A percentile compares a stretch with the other conserved stretches of the same genome.
These are phyloP conservation scores for Ceramica pisi DNA, from an alignment of 2,888 invertebrate species.

Conservation along the genomic window DNA sequence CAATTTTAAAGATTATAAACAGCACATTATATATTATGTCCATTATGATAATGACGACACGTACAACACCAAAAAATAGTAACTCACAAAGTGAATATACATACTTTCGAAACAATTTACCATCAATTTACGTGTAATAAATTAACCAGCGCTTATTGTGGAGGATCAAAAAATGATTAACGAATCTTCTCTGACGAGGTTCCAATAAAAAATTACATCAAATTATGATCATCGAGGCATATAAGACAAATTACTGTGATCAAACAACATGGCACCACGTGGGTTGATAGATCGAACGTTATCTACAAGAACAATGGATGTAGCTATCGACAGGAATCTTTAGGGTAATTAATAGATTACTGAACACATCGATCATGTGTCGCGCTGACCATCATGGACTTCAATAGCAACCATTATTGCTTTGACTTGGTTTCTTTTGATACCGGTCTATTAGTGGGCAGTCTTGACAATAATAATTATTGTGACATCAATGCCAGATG, in stretches of 20 bases:
- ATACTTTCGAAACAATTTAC: constrained; percentile 58
- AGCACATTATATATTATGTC: neutral
- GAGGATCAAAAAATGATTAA: constrained; percentile 63
- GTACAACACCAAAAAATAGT: constrained; percentile 32
- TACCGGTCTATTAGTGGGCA: constrained; percentile 40
- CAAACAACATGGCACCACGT: constrained; percentile 86
- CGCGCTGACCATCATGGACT: constrained; percentile 63
- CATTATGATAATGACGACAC: constrained; percentile 16
- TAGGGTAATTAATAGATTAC: constrained; percentile 88
- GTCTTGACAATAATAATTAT: constrained; percentile 36
- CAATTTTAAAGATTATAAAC: neutral
- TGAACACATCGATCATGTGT: constrained; percentile 82
- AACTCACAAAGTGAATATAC: constrained; percentile 28
- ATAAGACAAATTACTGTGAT: constrained; percentile 85
- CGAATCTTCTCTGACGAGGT: constrained; percentile 55
- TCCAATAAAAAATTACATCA: constrained; percentile 69
- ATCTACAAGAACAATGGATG: constrained; percentile 85
- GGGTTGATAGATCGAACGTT: constrained; percentile 85
- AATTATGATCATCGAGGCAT: constrained; percentile 80
- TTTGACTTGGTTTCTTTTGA: constrained; percentile 44
- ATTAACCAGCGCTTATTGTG: constrained; percentile 49
- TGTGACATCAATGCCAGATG: constrained; percentile 45
- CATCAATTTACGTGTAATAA: constrained; percentile 61
- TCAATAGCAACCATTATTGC: constrained; percentile 40
- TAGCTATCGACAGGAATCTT: constrained; percentile 82